Base-by-base conservation (phyloP, 2,797 vertebrate species). In the Myripristis jacobus region DNA sequence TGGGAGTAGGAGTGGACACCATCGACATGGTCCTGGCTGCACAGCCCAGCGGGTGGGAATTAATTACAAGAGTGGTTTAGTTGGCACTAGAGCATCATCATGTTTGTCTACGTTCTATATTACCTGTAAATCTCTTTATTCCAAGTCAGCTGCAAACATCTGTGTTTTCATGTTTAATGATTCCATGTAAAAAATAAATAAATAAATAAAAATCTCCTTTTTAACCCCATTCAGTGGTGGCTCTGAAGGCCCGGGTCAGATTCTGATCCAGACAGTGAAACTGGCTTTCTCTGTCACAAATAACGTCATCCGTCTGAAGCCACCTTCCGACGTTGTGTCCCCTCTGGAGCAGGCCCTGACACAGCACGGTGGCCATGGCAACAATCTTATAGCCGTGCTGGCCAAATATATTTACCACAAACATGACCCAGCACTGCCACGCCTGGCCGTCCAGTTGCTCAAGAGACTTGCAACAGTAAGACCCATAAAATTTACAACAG, bases 341-440 rank as follows among this genome's bases (percentile, higher is more conserved):
- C 97, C 97, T 0, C 82, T 99, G 69, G 98, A 99, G 75, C 98
- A 98, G 86, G 97, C 97, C 0, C 95, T 99, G 57, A 99, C 98
- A 0, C 97, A 99, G 72, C 98, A 99, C 0, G 95, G 97, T 24
- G 96, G 97, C 66, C 97, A 98, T 3, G 95, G 97, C 65, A 98
- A 95, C 90, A 99, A 99, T 65, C 95, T 99, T 65, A 96, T 99
- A 16, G 96, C 96, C 0, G 96, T 99, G 58, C 83, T 99, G 84
- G 98, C 98, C 62, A 99, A 98, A 78, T 99, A 99, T 21, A 99
- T 99, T 84, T 99, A 99, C 89, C 98, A 99, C 85, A 98, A 95
- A 69, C 97, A 98, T 0, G 98, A 99, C 84, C 96, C 97, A 0
- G 98, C 97, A 0, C 90, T 99, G 72, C 98, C 98, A 0, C 95